Evolutionary conservation across 2,888 invertebrate genomes (phyloP).

Genomic region (Volucella inanis): DNA sequence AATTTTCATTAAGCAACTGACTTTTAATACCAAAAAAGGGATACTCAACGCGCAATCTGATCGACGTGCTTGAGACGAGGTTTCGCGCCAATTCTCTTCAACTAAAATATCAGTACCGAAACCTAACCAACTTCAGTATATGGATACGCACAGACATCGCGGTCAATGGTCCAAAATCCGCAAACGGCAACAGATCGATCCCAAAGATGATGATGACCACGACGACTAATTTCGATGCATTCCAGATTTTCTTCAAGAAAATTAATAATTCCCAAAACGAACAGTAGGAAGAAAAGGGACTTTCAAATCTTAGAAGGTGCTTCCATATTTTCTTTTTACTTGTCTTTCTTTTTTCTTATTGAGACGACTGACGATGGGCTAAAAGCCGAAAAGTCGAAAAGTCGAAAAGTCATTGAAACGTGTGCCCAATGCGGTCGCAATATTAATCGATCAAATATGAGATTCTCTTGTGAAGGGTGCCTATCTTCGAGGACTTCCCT

Average conservation of each 20-base stretch:
- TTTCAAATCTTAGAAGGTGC: conserved; percentile 29
- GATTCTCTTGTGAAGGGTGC: conserved; percentile 76
- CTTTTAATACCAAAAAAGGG: conserved; percentile 60
- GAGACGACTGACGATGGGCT: conserved; percentile 28
- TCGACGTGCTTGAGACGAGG: conserved; percentile 41
- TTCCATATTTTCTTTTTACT: neutral
- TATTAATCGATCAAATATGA: conserved; percentile 75
- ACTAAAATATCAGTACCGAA: too few relatives aligned
- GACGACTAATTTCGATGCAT: conserved; percentile 64
- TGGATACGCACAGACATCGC: neutral
- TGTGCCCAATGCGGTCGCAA: conserved; percentile 70
- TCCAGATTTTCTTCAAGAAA: conserved; percentile 71
- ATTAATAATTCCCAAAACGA: conserved; percentile 67
- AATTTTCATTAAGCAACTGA: conserved; percentile 72
- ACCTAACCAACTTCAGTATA: neutral
- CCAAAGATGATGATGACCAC: neutral
- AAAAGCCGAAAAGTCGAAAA: neutral
- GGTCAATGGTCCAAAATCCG: neutral
- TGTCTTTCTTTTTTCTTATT: neutral
- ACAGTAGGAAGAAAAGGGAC: conserved; percentile 7
- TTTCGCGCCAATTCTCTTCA: conserved; percentile 47
- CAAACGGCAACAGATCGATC: neutral
- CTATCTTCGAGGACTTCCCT: conserved; percentile 65
- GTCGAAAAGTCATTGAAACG: conserved; percentile 53
- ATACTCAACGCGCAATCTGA: conserved; percentile 62